phyloP scores from a whole-genome alignment of 1,140 invertebrate genomes.

The Colletes latitarsis region DNA sequence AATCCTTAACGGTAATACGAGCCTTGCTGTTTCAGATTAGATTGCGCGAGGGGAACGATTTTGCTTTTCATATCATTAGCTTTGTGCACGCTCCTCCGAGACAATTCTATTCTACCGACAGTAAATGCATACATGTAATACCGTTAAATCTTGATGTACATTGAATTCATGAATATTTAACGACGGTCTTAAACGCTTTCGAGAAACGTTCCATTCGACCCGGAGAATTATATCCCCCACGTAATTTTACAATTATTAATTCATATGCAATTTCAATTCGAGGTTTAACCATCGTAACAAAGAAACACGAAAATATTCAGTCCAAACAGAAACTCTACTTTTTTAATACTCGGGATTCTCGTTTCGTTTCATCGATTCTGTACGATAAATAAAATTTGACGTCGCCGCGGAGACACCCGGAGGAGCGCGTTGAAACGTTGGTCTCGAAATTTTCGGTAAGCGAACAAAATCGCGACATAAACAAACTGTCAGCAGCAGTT shows the following conservation, averaged over 20 bases:
- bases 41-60: conserved; percentile 1
- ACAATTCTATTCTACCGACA: neutral
- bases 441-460: neutral
- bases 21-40: conserved; percentile 42
- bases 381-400: too few relatives aligned
- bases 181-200: too few relatives aligned
- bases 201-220: neutral
- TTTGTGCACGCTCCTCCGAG: too few relatives aligned
- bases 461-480: conserved; percentile 16
- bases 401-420: too few relatives aligned
- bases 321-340: too few relatives aligned
- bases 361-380: too few relatives aligned
- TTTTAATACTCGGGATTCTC: too few relatives aligned
- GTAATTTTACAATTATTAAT: too few relatives aligned
- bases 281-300: too few relatives aligned
- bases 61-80: neutral
- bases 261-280: too few relatives aligned
- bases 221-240: neutral
- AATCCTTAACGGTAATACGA: conserved; percentile 61
- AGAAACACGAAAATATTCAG: too few relatives aligned
- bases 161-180: neutral
- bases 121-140: neutral
- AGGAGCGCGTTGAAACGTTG: neutral
- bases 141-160: neutral
- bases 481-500: conserved; percentile 37